Evolutionary conservation across 2,797 vertebrate species (phyloP).

Genomic region (Chaunax sp.): DNA sequence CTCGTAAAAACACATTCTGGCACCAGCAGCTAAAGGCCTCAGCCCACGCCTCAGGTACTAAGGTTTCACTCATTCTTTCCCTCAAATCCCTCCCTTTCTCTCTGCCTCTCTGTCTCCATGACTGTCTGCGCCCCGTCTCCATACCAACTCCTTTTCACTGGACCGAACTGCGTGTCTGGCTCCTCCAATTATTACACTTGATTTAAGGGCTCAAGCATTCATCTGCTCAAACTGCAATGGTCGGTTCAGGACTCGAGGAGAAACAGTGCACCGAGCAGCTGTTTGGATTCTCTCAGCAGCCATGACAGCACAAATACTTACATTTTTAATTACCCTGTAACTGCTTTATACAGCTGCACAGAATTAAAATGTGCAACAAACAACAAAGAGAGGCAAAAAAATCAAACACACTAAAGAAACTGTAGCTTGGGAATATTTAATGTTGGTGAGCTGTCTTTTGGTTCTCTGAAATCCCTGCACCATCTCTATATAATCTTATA

Average conservation of each 20-base stretch:
- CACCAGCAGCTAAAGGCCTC: constrained; percentile 76
- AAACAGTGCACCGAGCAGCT: constrained; percentile 56
- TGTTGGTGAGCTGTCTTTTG: background rate
- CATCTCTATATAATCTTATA: background rate
- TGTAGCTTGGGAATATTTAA: constrained; percentile 10
- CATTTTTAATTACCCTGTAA: constrained; percentile 67
- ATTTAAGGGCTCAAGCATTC: constrained; percentile 62
- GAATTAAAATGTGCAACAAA: constrained; percentile 37
- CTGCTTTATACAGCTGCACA: constrained; percentile 55
- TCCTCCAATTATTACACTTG: constrained; percentile 57
- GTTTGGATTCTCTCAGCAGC: constrained; percentile 56
- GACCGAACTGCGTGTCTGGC: constrained; percentile 47
- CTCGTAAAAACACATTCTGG: constrained; percentile 83
- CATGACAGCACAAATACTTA: constrained; percentile 60
- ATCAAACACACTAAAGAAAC: constrained; percentile 18
- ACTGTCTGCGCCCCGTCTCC: constrained; percentile 66
- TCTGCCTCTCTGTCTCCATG: constrained; percentile 57
- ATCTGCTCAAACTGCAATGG: constrained; percentile 43
- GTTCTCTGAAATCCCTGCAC: constrained; percentile 14
- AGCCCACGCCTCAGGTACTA: constrained; percentile 78
- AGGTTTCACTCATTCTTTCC: constrained; percentile 79
- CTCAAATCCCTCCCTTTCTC: constrained; percentile 61
- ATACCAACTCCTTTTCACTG: constrained; percentile 66
- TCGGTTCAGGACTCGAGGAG: constrained; percentile 32
- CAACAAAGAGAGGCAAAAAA: constrained; percentile 23